phyloP scores from a whole-genome alignment of 2,113 vertebrate species.

The Anthoscopus minutus region DNA sequence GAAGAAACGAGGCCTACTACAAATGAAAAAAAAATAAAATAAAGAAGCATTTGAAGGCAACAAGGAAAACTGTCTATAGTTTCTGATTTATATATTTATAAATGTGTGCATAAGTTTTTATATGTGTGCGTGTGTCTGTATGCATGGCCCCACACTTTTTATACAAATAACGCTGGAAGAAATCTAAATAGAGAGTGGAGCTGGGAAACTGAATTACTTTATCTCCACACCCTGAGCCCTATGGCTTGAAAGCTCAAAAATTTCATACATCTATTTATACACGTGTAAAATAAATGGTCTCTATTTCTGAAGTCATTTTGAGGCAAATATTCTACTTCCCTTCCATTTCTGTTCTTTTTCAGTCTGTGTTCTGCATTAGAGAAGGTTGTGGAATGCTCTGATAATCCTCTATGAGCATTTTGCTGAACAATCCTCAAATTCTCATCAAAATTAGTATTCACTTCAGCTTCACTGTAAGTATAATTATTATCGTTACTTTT shows the following conservation, averaged over 20 bases:
- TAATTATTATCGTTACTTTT: neutral
- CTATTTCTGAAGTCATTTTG: neutral
- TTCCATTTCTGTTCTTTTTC: neutral
- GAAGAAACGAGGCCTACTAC: neutral
- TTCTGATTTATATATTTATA: neutral
- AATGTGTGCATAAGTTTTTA: rapidly evolving
- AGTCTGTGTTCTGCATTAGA: neutral
- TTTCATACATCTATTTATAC: neutral
- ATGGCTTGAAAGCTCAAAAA: neutral
- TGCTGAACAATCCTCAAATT: neutral
- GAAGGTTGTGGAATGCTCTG: neutral
- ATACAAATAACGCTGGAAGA: neutral
- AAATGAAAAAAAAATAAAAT: neutral
- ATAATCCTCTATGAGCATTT: rapidly evolving
- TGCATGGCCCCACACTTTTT: neutral
- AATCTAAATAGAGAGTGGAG: neutral
- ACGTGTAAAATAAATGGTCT: neutral
- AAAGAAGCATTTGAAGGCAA: neutral
- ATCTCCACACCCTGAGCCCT: neutral
- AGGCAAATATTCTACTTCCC: neutral
- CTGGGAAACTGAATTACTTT: neutral
- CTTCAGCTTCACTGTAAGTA: neutral
- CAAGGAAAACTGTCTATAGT: neutral
- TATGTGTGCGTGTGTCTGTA: rapidly evolving
- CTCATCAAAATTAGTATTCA: neutral